Evolutionary conservation across 2,797 vertebrate species (phyloP), one percentile per base, ranked within the genome.

Genomic region (Schizothorax lantsangensis): DNA sequence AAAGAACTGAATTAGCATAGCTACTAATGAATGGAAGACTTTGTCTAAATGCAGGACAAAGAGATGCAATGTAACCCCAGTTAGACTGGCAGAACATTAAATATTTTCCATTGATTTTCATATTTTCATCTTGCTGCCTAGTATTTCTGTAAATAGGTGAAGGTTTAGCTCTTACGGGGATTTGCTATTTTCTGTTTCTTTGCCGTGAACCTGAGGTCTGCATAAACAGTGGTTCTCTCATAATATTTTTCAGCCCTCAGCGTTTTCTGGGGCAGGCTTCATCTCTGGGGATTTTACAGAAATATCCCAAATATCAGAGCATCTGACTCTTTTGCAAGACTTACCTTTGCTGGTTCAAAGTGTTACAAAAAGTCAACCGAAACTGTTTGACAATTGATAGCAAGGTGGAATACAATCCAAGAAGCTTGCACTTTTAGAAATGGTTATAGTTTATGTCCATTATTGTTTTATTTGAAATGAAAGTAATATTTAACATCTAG

Each of bases 221-320:
- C 94, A 95, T 95, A 95, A 95, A 94, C 94, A 94, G 91, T 88
- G 87, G 84, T 88, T 91, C 93, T 94, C 92, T 89, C 40, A 91
- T 91, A 94, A 93, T 91, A 93, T 94, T 94, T 94, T 93, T 94
- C 93, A 95, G 93, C 95, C 94, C 92, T 95, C 94, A 94, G 94
- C 92, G 93, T 93, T 96, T 96, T 95, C 94, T 94, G 91, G 95
- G 94, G 91, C 93, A 94, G 87, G 85, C 87, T 88, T 17, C 62
- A 81, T 93, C 94, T 93, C 93, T 87, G 89, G 93, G 93, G 95
- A 93, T 88, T 92, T 91, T 91, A 94, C 94, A 94, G 92, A 95
- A 95, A 95, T 95, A 95, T 91, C 94, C 92, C 91, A 91, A 91
- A 90, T 94, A 94, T 94, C 91, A 90, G 85, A 92, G 91, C 38